Base-by-base conservation (phyloP, 2,113 vertebrate genomes). In the Halichoeres trimaculatus region DNA sequence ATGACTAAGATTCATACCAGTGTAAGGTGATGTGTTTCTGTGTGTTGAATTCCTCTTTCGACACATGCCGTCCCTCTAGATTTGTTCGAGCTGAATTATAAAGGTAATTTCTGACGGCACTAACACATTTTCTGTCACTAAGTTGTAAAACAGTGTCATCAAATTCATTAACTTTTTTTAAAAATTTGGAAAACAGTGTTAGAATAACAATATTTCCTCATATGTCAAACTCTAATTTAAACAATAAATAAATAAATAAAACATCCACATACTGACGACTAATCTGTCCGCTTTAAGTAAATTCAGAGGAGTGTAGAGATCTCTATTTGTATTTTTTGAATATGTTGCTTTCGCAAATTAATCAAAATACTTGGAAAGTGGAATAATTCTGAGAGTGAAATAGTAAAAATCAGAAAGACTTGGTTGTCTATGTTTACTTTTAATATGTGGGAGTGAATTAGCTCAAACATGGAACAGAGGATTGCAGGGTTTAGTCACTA, bases 1-100 rank as follows among this genome's bases (percentile, higher is more conserved):
- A 70, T 57, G 53, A 26, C 26, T 45, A n/a, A 73, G 72, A 84
- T 77, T 81, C 55, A 53, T 51, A 47, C 51, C 9, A 26, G 23
- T 43, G 52, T 11, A 47, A 22, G 45, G 22, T 20, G 11, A 62
- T 72, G 22, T 59, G 6, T 20, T 58, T 67, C 36, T 58, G 45
- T 57, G 76, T 74, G 76, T 34, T 53, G 68, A 40, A 60, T 61
- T 54, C 30, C 69, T 59, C 48, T 78, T 30, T 30, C n/a, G n/a
- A n/a, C n/a, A n/a, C 52, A 41, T 50, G 23, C 36, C 16, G 14
- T 14, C 13, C 52, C 64, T 65, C 58, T 81, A 55, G 20, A 45
- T 48, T 22, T 24, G 38, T n/a, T 51, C 51, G 43, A 22, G 47
- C n/a, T 22, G 36, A 40, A 56, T 74, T 51, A 53, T 70, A 24